These are phyloP conservation scores for Ancistrus triradiatus DNA, from an alignment of 2,113 vertebrate species.

Conservation along the genomic window DNA sequence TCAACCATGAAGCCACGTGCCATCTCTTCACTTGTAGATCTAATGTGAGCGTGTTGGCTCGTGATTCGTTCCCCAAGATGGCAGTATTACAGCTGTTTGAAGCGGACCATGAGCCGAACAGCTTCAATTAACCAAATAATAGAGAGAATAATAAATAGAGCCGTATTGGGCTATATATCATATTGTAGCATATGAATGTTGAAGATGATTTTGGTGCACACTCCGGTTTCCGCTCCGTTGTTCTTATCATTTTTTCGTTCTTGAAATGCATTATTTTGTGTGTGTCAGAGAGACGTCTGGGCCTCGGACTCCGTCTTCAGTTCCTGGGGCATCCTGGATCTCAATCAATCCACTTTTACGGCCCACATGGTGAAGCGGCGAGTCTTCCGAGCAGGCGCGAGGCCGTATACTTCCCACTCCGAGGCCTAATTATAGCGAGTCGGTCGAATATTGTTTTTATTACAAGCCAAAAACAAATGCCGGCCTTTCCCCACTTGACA, in stretches of 20 bases:
- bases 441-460: conserved; percentile 72
- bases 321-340: conserved; percentile 59
- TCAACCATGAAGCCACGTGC: no score
- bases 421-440: conserved; percentile 64
- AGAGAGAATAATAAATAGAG: no score
- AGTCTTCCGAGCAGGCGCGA: conserved; percentile 47
- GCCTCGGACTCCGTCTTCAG: conserved; percentile 1
- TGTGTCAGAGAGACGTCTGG: conserved; percentile 22
- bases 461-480: conserved; percentile 69
- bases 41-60: no score
- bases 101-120: background rate
- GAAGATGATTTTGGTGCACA: background rate
- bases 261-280: conserved; percentile 16
- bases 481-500: conserved; percentile 58
- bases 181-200: no score
- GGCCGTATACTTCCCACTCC: conserved; percentile 50
- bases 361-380: conserved; percentile 34
- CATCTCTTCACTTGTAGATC: no score
- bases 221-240: background rate
- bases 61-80: conserved; percentile 54
- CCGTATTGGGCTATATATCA: no score
- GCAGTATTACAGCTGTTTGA: conserved; percentile 43
- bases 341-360: conserved; percentile 54
- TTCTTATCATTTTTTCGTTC: conserved; percentile 1
- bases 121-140: no score